Evolutionary conservation across 2,888 invertebrate genomes (phyloP), one percentile per base, ranked within the genome.

Genomic region (Lasioglossum morio): DNA sequence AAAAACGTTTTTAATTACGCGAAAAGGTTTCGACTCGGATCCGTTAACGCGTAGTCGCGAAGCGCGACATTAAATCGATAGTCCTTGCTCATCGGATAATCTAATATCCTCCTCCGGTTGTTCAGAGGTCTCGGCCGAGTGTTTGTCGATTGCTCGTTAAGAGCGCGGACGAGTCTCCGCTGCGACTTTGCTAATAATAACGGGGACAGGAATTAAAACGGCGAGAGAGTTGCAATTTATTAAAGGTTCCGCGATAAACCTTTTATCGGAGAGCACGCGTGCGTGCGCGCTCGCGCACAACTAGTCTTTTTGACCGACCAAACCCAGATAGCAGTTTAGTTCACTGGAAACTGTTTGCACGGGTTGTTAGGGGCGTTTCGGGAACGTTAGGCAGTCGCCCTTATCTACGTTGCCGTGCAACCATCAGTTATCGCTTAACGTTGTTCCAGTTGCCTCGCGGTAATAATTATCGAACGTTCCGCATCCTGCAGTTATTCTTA

Each of bases 321-420:
- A 53, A 53, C 53, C 4, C 60, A 1, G 27, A 60, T 4, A 27
- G 27, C 2, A 12, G n/a, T 10, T 10, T 27, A 0, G 27, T 60
- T 46, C 4, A 23, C 23, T 53, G 53, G 1, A 30, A 73, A 69
- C 53, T 37, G 14, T 37, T 53, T 4, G 23, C 16, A 16, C 12
- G 3, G 30, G 23, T 16, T 46, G 19, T 27, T 66, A 46, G 40
- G 69, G 69, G 16, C 30, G 53, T 37, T 66, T 43, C 27, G 43
- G 19, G 7, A 82, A 82, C 43, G 12, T 74, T 79, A n/a, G 43
- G 37, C 70, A 57, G 23, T 40, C 37, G 10, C 30, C 19, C 27
- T 76, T 80, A 72, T 81, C 81, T 34, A 16, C 48, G 43, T 57
- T 57, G 30, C 46, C n/a, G 57, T 27, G 66, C 72, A 69, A 81